Evolutionary conservation across 2,797 vertebrate species (phyloP).

Genomic region (Sebastes dallii): DNA sequence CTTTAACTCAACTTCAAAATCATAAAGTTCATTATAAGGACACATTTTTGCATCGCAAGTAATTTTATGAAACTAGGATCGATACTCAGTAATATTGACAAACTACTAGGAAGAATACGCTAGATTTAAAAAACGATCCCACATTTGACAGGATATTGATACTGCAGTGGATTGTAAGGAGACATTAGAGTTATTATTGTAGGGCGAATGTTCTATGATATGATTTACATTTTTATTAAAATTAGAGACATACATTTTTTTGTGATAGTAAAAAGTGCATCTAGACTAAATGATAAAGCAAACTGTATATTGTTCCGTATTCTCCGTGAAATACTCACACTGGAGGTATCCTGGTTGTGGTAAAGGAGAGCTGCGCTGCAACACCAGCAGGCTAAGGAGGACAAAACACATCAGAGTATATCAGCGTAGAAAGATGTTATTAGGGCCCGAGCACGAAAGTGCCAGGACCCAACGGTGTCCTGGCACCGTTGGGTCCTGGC

Average conservation of each 20-base stretch:
- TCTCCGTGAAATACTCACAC: not conserved
- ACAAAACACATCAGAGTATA: not conserved
- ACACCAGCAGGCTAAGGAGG: not conserved
- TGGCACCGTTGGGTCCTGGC: too few relatives aligned
- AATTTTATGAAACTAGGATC: not conserved
- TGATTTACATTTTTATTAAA: not conserved
- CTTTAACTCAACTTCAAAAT: not conserved
- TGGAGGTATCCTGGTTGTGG: not conserved
- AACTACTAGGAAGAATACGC: too few relatives aligned
- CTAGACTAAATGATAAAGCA: not conserved
- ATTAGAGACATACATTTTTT: too few relatives aligned
- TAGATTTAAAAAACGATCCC: too few relatives aligned
- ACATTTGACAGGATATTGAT: not conserved
- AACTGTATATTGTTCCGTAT: not conserved
- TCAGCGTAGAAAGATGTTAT: not conserved
- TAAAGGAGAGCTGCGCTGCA: not conserved
- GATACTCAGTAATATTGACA: too few relatives aligned
- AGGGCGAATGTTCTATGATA: not conserved
- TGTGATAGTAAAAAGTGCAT: not conserved
- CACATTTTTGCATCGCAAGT: not conserved
- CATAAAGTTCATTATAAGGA: not conserved
- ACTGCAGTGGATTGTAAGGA: not conserved
- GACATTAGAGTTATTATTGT: not conserved
- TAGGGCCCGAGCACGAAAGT: too few relatives aligned
- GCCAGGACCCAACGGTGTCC: too few relatives aligned